Conservation (phyloP, 2,113 vertebrate species). For the Nyctibius bracteatus region DNA sequence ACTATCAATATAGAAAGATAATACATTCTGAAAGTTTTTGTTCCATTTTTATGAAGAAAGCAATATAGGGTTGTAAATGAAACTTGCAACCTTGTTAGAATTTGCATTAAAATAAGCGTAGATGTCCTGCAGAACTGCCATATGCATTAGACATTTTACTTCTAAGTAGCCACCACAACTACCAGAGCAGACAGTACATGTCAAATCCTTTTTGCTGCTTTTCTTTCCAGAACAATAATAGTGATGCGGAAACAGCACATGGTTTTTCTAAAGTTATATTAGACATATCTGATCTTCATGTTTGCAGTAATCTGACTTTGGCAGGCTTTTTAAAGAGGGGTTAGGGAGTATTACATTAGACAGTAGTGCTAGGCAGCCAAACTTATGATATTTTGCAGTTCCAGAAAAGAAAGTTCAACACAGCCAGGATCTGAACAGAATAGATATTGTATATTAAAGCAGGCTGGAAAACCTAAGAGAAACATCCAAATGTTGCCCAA, state of each 20-base stretch:
- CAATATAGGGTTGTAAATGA: neutral
- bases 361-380: slow-evolving; percentile 54
- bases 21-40: neutral
- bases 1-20: neutral
- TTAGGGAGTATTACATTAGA: slow-evolving; percentile 53
- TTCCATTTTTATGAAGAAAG: neutral
- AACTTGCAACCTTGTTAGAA: neutral
- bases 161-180: neutral
- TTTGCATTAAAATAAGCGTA: neutral
- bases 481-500: slow-evolving; percentile 21
- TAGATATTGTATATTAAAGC: slow-evolving; percentile 49
- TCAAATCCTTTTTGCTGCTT: slow-evolving; percentile 26
- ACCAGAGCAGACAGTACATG: slow-evolving; percentile 38
- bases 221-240: slow-evolving; percentile 45
- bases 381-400: slow-evolving; percentile 56
- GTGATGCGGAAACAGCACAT: slow-evolving; percentile 20
- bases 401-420: slow-evolving; percentile 34
- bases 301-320: slow-evolving; percentile 63
- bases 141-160: neutral
- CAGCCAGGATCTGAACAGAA: slow-evolving; percentile 49
- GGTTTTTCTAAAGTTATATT: slow-evolving; percentile 48
- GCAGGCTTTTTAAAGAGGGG: slow-evolving; percentile 41
- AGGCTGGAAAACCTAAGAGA: slow-evolving; percentile 21
- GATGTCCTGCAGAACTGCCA: neutral
- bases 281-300: slow-evolving; percentile 59